These are phyloP conservation scores for Pluvialis apricaria DNA, from an alignment of 2,113 vertebrate genomes.

Conservation along the genomic window DNA sequence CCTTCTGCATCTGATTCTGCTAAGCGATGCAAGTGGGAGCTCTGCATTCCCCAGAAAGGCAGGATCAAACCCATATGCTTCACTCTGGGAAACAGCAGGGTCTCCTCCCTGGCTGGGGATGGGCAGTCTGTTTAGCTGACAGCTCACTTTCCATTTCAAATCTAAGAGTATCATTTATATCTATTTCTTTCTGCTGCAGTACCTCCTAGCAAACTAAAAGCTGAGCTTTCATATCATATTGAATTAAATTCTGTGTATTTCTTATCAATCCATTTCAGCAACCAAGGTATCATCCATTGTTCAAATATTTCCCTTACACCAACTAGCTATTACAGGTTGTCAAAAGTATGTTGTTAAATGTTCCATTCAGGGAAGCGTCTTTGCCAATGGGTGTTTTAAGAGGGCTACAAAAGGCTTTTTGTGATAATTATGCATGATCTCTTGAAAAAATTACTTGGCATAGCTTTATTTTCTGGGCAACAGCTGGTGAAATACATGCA, in stretches of 20 bases:
- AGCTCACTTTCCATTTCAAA: not conserved
- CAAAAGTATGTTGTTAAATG: not conserved
- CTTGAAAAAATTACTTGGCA: not conserved
- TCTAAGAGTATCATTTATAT: not conserved
- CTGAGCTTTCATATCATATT: not conserved
- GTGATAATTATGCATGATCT: not conserved
- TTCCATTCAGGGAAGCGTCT: not conserved
- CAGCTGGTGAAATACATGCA: not conserved
- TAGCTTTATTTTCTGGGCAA: not conserved
- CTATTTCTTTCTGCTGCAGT: not conserved
- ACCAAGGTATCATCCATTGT: not conserved
- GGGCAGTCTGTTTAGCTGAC: not conserved
- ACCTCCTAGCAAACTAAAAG: not conserved
- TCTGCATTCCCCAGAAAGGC: not conserved
- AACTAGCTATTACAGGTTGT: not conserved
- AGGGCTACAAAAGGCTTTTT: not conserved
- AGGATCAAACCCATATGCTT: not conserved
- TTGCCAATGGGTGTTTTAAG: not conserved
- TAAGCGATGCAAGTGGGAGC: not conserved
- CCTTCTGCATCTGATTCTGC: not conserved
- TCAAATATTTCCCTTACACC: not conserved
- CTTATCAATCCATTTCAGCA: constrained; percentile 4
- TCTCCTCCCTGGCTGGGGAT: not conserved
- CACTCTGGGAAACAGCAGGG: not conserved
- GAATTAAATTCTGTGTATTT: not conserved